phyloP scores from a whole-genome alignment of 2,888 invertebrate genomes.

The Apotomis turbidana region DNA sequence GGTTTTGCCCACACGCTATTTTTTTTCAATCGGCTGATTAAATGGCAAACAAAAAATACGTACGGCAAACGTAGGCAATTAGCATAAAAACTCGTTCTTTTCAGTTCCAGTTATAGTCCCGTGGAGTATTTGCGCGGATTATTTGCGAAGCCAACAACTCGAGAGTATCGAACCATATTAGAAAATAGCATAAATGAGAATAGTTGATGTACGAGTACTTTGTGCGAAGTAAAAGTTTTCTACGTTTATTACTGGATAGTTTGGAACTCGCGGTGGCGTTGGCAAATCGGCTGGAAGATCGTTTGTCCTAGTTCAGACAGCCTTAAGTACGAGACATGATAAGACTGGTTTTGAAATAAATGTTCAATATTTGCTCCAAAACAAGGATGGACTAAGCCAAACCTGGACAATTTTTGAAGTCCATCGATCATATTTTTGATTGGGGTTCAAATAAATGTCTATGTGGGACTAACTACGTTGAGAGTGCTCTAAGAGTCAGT shows the following conservation, averaged over 20 bases:
- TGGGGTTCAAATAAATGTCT: no score
- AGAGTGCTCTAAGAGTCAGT: no score
- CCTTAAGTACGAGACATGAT: not conserved
- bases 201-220: conserved; percentile 5
- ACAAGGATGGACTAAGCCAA: no score
- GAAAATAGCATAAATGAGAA: conserved; percentile 17
- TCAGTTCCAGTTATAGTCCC: conserved; percentile 14
- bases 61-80: conserved; percentile 3
- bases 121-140: conserved; percentile 28
- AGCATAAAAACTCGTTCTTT: conserved; percentile 22
- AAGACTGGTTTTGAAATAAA: not conserved
- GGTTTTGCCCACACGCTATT: not conserved
- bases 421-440: no score
- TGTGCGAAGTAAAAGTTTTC: conserved; percentile 12
- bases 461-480: no score
- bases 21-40: not conserved
- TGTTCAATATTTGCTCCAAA: no score
- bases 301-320: not conserved
- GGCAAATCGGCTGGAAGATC: not conserved
- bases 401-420: no score
- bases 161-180: conserved; percentile 11
- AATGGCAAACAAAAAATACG: not conserved
- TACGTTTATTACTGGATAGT: not conserved
- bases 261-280: not conserved
- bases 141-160: conserved; percentile 27